Conservation (phyloP, 1,140 invertebrate genomes). For the Branchinecta lynchi region DNA sequence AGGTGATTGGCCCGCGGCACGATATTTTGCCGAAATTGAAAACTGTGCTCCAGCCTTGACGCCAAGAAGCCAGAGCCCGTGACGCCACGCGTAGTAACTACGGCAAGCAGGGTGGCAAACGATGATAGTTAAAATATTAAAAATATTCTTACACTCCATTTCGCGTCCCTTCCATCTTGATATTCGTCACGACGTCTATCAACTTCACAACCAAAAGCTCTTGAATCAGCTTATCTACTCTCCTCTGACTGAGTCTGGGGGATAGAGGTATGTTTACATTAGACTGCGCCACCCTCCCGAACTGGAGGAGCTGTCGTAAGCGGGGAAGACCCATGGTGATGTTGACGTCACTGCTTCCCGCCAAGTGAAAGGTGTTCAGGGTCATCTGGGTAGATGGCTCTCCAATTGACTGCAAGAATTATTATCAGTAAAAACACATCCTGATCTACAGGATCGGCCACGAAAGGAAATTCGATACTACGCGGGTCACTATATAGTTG, state of each 20-base stretch:
- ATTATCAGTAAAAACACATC: constrained; percentile 11
- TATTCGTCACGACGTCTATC: neutral
- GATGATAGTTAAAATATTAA: neutral
- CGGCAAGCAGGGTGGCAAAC: no score
- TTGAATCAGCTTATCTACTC: neutral
- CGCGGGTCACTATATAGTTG: no score
- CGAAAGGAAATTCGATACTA: no score
- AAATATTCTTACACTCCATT: neutral
- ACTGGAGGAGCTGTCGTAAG: constrained; percentile 91
- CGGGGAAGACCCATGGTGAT: constrained; percentile 95
- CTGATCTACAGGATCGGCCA: no score
- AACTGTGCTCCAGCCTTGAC: no score
- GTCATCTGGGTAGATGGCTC: constrained; percentile 99
- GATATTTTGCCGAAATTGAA: no score
- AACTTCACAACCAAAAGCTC: neutral
- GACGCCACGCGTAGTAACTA: no score
- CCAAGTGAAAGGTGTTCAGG: constrained; percentile 98
- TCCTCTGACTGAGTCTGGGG: neutral
- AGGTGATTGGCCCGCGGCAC: no score
- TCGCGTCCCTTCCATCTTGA: neutral
- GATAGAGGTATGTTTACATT: neutral
- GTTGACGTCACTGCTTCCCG: constrained; percentile 99
- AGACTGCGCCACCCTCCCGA: constrained; percentile 33
- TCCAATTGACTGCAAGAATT: constrained; percentile 56
- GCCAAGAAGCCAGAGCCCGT: no score